Evolutionary conservation across 2,888 invertebrate genomes (phyloP).

Genomic region (Macropis europaea): DNA sequence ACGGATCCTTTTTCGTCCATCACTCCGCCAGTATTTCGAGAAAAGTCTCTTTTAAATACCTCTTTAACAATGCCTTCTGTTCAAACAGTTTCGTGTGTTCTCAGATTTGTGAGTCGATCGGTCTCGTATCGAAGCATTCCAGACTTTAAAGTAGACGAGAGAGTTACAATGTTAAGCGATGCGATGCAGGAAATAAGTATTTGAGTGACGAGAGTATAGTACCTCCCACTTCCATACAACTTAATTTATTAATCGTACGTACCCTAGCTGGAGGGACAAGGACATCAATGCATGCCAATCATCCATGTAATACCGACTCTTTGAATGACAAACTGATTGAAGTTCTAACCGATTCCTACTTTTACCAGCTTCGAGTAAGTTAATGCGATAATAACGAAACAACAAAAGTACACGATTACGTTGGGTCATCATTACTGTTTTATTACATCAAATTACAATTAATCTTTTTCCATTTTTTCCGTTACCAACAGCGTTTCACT

Average conservation of each 20-base stretch:
- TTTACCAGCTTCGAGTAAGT: neutral
- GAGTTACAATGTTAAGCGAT: conserved; percentile 62
- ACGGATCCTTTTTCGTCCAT: conserved; percentile 41
- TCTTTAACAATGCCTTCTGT: neutral
- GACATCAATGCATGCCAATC: conserved; percentile 76
- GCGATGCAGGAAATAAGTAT: conserved; percentile 77
- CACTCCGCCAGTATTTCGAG: neutral
- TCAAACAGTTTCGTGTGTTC: neutral
- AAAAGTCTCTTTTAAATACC: neutral
- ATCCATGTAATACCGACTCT: conserved; percentile 66
- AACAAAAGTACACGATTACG: neutral
- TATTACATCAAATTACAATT: neutral
- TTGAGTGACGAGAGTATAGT: conserved; percentile 72
- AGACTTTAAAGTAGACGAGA: conserved; percentile 61
- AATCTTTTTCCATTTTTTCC: neutral
- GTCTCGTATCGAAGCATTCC: conserved; percentile 30
- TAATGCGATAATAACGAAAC: neutral
- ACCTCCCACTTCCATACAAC: conserved; percentile 67
- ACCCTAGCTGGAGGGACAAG: conserved; percentile 75
- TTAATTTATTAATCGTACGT: conserved; percentile 75
- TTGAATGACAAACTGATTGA: conserved; percentile 50
- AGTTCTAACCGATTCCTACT: conserved; percentile 7
- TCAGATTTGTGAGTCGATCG: conserved; percentile 17
- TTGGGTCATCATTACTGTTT: conserved; percentile 8
- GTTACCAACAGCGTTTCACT: conserved; percentile 63